Evolutionary conservation across 2,888 invertebrate genomes (phyloP).

Genomic region (Germaria angustata): DNA sequence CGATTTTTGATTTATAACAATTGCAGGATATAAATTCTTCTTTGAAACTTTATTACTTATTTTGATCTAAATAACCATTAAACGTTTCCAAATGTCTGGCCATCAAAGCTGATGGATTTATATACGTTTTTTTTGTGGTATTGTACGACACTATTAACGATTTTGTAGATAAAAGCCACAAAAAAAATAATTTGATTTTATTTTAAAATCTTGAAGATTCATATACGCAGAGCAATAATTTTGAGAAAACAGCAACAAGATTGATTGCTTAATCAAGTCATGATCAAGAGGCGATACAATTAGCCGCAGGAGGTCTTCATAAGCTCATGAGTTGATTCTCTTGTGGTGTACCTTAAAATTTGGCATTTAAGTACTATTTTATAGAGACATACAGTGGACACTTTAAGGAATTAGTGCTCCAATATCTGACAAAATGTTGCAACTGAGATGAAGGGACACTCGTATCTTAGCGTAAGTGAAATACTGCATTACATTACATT

Average conservation of each 20-base stretch:
- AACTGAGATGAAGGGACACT: too few relatives aligned
- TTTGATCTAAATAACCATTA: constrained; percentile 50
- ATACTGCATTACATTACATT: too few relatives aligned
- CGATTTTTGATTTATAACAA: constrained; percentile 42
- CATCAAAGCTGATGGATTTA: constrained; percentile 33
- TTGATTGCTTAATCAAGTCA: constrained; percentile 76
- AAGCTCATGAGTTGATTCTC: constrained; percentile 56
- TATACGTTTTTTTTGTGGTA: neutral
- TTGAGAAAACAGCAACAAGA: constrained; percentile 52
- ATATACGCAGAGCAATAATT: neutral
- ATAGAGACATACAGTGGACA: constrained; percentile 17
- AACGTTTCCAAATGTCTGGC: constrained; percentile 47
- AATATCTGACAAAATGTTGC: too few relatives aligned
- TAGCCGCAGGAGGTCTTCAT: constrained; percentile 73
- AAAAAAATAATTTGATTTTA: constrained; percentile 6
- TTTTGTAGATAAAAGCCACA: constrained; percentile 10
- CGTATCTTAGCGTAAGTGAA: too few relatives aligned
- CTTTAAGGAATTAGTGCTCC: neutral
- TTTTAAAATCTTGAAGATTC: neutral
- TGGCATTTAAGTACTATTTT: constrained; percentile 14
- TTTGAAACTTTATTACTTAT: constrained; percentile 30
- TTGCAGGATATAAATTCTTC: constrained; percentile 26
- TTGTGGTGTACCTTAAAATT: neutral
- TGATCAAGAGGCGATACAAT: constrained; percentile 72
- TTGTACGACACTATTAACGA: constrained; percentile 35